These are phyloP conservation scores for Anagrus nilaparvatae DNA, from an alignment of 1,140 invertebrate genomes.

Conservation along the genomic window DNA sequence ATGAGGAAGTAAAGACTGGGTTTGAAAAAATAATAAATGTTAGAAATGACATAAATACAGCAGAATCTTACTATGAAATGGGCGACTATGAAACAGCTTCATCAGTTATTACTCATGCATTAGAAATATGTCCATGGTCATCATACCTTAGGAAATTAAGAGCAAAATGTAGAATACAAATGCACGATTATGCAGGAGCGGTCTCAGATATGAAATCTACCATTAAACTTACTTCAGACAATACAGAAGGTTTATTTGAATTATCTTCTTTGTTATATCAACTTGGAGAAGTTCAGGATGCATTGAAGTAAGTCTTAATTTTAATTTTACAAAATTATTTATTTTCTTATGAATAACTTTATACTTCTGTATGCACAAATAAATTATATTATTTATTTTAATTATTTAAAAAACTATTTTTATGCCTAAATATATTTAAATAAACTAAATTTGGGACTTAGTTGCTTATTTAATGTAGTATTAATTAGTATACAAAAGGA, in stretches of 20 bases:
- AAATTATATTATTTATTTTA: conserved; percentile 1
- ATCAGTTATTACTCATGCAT: conserved; percentile 55
- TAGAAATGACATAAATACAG: conserved; percentile 54
- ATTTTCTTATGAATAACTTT: not conserved
- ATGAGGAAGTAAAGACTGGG: conserved; percentile 61
- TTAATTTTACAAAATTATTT: conserved; percentile 11
- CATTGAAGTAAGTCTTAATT: conserved; percentile 59
- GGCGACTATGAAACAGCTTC: conserved; percentile 63
- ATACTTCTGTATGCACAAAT: not conserved
- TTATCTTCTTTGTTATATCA: conserved; percentile 78
- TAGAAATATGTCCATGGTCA: conserved; percentile 89
- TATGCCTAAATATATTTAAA: not conserved
- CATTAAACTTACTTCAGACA: conserved; percentile 84
- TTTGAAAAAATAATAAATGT: conserved; percentile 55
- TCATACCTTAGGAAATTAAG: conserved; percentile 71
- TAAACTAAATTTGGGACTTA: no score
- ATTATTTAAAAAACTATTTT: not conserved
- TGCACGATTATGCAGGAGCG: conserved; percentile 76
- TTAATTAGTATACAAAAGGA: no score
- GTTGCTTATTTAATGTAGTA: no score
- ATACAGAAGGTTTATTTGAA: conserved; percentile 79
- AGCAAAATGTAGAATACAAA: conserved; percentile 70
- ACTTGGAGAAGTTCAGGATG: conserved; percentile 83
- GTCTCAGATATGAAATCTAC: conserved; percentile 83
- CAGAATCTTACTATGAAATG: conserved; percentile 54